Evolutionary conservation across 1,140 invertebrate genomes (phyloP), one percentile per base, ranked within the genome.

Genomic region (Megalopta genalis): DNA sequence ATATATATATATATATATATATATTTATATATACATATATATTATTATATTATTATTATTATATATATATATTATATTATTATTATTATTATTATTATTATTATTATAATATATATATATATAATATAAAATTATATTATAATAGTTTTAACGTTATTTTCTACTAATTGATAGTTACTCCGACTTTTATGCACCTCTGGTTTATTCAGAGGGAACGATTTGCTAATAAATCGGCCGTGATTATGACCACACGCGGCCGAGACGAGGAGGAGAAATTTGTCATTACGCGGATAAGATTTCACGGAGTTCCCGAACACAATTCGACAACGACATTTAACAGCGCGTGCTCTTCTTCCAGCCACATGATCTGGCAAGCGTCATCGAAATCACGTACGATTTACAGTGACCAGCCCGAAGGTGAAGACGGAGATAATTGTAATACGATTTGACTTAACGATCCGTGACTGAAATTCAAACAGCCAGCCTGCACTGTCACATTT

Each of bases 371-470:
- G 57, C 49, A 10, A 65, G 52, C 69, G 63, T 75, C 81, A 82
- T 80, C 81, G 65, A 39, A n/a, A 75, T 75, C 81, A 80, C 81
- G 81, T 82, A 82, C 77, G 46, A 77, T 81, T 81, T 67, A 77
- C 80, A 74, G 67, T 70, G 75, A 39, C 39, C 75, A 52, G 72
- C 67, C 18, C 75, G 67, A 70, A 70, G 80, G 77, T n/a, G 79
- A 64, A 42, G 73, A 69, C 79, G 25, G 54, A 69, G 59, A 70
- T 81, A 63, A 79, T 76, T 63, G 66, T 69, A 69, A 77, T 81
- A 77, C 73, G 66, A 77, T 81, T 77, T 62, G 74, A 76, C 73
- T 68, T 63, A 69, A 80, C 73, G 23, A 27, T 37, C 64, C 79
- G 73, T 77, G 79, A 81, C 79, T 81, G 66, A 77, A 81, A 77